Evolutionary conservation across 2,888 invertebrate genomes (phyloP).

Genomic region (Scaptomyza polygonia): DNA sequence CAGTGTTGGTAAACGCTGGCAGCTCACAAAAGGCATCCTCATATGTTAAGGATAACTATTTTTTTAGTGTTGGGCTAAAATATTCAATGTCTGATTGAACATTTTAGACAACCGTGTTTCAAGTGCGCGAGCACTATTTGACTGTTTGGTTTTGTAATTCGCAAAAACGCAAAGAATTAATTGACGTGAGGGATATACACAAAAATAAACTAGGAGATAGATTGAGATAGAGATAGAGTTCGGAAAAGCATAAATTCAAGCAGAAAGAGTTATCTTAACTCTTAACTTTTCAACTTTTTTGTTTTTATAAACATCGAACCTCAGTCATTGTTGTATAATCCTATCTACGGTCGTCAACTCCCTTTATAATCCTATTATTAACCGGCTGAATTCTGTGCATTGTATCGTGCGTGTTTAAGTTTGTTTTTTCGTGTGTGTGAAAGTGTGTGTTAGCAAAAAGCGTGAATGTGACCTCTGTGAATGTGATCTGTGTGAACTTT

Average conservation of each 20-base stretch:
- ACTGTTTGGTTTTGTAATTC: slow-evolving; percentile 84
- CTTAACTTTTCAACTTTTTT: neutral
- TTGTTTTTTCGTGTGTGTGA: slow-evolving; percentile 28
- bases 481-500: slow-evolving; percentile 22
- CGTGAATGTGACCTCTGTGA: slow-evolving; percentile 41
- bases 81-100: slow-evolving; percentile 67
- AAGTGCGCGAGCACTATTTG: slow-evolving; percentile 38
- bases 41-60: slow-evolving; percentile 8
- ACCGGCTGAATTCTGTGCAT: slow-evolving; percentile 25
- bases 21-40: slow-evolving; percentile 25
- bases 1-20: slow-evolving; percentile 29
- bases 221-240: slow-evolving; percentile 35
- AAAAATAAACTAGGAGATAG: slow-evolving; percentile 55
- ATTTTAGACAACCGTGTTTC: slow-evolving; percentile 56
- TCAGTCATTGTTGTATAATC: neutral
- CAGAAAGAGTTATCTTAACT: slow-evolving; percentile 19
- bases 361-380: slow-evolving; percentile 19
- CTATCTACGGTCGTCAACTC: slow-evolving; percentile 16
- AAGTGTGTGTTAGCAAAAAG: slow-evolving; percentile 46
- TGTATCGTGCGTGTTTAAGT: slow-evolving; percentile 35
- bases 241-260: slow-evolving; percentile 60
- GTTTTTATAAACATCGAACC: slow-evolving; percentile 18
- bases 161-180: slow-evolving; percentile 84
- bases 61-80: slow-evolving; percentile 58
- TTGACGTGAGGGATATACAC: slow-evolving; percentile 50